phyloP scores from a whole-genome alignment of 2,888 invertebrate species.

The Blastobasis adustella region DNA sequence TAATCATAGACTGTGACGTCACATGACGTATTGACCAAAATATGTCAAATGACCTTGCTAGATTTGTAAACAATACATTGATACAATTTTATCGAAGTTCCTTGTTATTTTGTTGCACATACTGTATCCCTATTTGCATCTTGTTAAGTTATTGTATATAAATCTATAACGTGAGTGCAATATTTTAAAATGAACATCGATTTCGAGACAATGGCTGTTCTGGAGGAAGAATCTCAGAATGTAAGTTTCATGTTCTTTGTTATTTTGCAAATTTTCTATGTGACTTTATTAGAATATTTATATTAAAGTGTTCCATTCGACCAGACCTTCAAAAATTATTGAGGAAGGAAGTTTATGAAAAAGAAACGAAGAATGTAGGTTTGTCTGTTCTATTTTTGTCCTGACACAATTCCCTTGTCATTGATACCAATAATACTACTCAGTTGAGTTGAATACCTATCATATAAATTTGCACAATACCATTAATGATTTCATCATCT shows the following conservation, averaged over 20 bases:
- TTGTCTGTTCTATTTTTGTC: conserved; percentile 23
- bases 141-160: too few relatives aligned
- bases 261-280: neutral
- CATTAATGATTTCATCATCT: too few relatives aligned
- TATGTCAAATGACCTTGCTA: conserved; percentile 81
- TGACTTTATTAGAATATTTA: conserved; percentile 5
- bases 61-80: conserved; percentile 83
- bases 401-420: conserved; percentile 22
- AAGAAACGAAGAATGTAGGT: neutral
- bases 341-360: too few relatives aligned
- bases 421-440: conserved; percentile 4
- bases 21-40: conserved; percentile 54
- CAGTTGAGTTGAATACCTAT: too few relatives aligned
- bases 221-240: conserved; percentile 76
- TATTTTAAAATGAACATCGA: conserved; percentile 66
- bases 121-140: too few relatives aligned
- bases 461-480: too few relatives aligned
- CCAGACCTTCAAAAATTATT: too few relatives aligned
- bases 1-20: conserved; percentile 22
- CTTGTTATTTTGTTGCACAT: conserved; percentile 50
- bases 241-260: conserved; percentile 40
- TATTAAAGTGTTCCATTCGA: too few relatives aligned
- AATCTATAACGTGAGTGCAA: conserved; percentile 9
- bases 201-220: conserved; percentile 77
- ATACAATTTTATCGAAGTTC: conserved; percentile 55